Evolutionary conservation across 2,888 invertebrate species (phyloP), one percentile per base, ranked within the genome.

Genomic region (Philereme vetulata): DNA sequence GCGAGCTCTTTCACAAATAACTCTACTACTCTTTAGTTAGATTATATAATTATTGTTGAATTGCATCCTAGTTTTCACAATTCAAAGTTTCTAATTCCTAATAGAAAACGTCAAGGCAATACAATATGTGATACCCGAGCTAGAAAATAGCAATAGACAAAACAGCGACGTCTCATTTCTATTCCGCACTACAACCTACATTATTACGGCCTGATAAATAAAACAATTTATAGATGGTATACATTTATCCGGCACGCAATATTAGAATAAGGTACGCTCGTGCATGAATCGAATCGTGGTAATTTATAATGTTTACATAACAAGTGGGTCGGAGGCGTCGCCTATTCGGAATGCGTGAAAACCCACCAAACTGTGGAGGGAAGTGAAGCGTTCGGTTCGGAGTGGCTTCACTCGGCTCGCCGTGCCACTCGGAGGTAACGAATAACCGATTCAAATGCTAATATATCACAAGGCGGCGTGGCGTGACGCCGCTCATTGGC

Each of bases 391-490:
- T 74, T 75, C 32, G n/a, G 21, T 5, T 53, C 71, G 57, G 73
- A 74, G 76, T 72, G 76, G 79, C 69, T 72, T 72, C 72, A 73
- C 71, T 72, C 71, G 68, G 48, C 47, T 38, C 40, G 40, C 40
- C 51, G 51, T 53, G 51, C 43, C 49, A 59, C 34, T 58, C 47
- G 42, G 53, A 53, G 53, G 59, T 60, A 83, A 84, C 87, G 88
- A 88, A 88, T 88, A 86, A 88, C 80, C 88, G 86, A 85, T 90
- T 89, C 87, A 87, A 91, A 91, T 90, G 89, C 86, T 90, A 92
- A 92, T 92, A 91, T 91, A 90, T 92, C 90, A 91, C 91, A 77
- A 82, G 85, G 86, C 88, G 86, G 89, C 71, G 80, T 77, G 79
- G 76, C 81, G 81, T 86, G 86, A 86, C 82, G 86, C 65, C 81